phyloP scores from a whole-genome alignment of 2,797 vertebrate genomes.

The Schizothorax lantsangensis region DNA sequence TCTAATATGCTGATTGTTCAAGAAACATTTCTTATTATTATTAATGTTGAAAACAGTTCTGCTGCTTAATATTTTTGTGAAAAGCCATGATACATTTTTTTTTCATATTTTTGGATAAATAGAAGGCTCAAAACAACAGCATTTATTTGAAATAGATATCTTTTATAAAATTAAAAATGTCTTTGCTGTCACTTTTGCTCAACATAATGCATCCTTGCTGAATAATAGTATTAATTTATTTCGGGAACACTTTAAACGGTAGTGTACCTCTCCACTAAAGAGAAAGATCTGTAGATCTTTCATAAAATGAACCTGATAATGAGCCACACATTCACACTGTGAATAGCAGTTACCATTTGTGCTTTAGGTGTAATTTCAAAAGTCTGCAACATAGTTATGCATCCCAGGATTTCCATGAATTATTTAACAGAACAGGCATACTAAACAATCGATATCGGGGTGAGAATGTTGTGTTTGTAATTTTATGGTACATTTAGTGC shows the following conservation, averaged over 20 bases:
- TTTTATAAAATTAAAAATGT: not conserved
- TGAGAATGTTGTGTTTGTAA: not conserved
- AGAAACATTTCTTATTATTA: not conserved
- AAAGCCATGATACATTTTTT: not conserved
- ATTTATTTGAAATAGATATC: not conserved
- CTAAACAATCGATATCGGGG: conserved; percentile 20
- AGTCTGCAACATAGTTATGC: not conserved
- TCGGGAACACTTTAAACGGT: not conserved
- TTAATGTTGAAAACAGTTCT: not conserved
- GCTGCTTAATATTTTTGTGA: not conserved
- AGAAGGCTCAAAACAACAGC: not conserved
- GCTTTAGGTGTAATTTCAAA: conserved; percentile 2
- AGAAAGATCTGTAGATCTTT: not conserved
- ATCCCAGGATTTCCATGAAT: conserved; percentile 35
- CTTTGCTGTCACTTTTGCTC: not conserved
- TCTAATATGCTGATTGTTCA: not conserved
- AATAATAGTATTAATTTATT: not conserved
- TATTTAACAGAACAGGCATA: conserved; percentile 13
- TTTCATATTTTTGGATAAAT: not conserved
- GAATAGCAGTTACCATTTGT: not conserved
- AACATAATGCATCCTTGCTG: not conserved
- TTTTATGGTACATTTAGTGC: conserved; percentile 36
- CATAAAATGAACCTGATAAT: not conserved
- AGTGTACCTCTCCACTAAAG: not conserved
- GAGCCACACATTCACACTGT: not conserved